Evolutionary conservation across 2,888 invertebrate genomes (phyloP), one percentile per base, ranked within the genome.

Genomic region (Chaetoderma sp.): DNA sequence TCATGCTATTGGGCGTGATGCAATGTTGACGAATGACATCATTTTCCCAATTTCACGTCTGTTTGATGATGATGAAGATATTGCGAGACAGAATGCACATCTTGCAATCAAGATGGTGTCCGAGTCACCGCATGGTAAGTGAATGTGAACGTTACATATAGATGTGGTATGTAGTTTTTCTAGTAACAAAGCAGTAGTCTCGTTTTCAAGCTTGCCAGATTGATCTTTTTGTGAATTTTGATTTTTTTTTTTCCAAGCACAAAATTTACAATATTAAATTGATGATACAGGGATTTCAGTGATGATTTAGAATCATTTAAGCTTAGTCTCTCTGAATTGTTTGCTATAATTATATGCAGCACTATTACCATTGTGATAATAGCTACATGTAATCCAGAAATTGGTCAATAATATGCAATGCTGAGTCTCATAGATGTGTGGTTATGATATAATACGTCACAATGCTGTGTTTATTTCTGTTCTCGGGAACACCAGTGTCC

Each of bases 1-100:
- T 61, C 85, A 86, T 78, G 82, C 85, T n/a, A 76, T 86, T 65
- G 86, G 86, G 4, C 72, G 86, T 69, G 81, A 83, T 65, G 82
- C 85, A 13, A 83, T 86, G 60, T 66, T 86, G 42, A 78, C 81
- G 13, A 67, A 80, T 62, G 78, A 72, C 10, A 79, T 86, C 4
- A 82, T 86, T 58, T 65, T 72, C 36, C 81, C 83, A 27, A 69
- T 86, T 44, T 78, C 86, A 4, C 71, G 76, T 56, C 59, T 86
- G 42, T 86, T 86, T 72, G 78, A 86, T 72, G 86, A 86, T 67
- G 71, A 73, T 55, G 85, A 84, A 59, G 81, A 83, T 59, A 82
- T 84, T 68, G 83, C 81, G 3, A 75, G 86, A 42, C 78, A 78
- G 72, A 84, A 86, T 76, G 82, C 84, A 36, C 86, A 86, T 62